Base-by-base conservation (phyloP, 2,113 vertebrate species). In the Cacatua alba region DNA sequence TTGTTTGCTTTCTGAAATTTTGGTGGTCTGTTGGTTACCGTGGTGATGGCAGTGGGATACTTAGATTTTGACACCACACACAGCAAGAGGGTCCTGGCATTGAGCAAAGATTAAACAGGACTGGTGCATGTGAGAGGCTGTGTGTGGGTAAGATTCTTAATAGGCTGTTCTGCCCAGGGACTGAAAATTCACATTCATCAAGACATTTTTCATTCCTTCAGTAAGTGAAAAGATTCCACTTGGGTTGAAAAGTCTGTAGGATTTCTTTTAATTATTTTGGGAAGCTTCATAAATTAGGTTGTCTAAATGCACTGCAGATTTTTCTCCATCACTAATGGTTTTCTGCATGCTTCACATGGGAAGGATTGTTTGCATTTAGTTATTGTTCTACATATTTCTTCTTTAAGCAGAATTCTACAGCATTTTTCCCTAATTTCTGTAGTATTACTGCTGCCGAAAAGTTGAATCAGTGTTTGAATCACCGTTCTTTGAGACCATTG, bases 211-310 rank as follows among this genome's bases (percentile, higher is more conserved):
- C 64, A 60, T 60, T 92, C 43, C 24, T 94, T 94, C 46, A 78
- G 90, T 80, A 93, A 97, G 91, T 68, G 48, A 94, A 77, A 95
- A 70, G 49, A 83, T 79, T 95, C 39, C 12, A 52, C 31, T 94
- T 87, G 64, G 62, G 41, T 65, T 77, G 83, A 82, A 90, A 92
- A 91, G 51, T 52, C 64, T 60, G 46, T 77, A 70, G 82, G 48
- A 74, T 85, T 96, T 82, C 28, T 94, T 97, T 71, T 74, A 37
- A 75, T 78, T 91, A 87, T 83, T 96, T 96, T 93, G 91, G 31
- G 60, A 95, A 80, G 52, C 69, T 96, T 95, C 60, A 88, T 97
- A 94, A 96, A 94, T 97, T 94, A 94, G 93, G 60, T 49, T 92
- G 77, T 76, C 67, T 79, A 94, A 83, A 88, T 82, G 55, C 72